phyloP scores from a whole-genome alignment of 1,140 invertebrate genomes.

The Camponotus vicinus region DNA sequence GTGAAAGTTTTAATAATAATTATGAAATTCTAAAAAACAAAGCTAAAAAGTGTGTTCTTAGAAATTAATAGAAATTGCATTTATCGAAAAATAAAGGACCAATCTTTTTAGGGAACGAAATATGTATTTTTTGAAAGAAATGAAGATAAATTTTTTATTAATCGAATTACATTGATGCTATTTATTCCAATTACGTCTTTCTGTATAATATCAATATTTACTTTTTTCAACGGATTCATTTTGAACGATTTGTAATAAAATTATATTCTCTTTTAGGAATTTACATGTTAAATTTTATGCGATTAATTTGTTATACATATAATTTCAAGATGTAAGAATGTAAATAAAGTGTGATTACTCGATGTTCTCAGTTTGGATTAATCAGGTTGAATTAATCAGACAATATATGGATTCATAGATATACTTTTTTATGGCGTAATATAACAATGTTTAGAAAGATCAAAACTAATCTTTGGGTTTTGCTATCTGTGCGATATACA shows the following conservation, averaged over 20 bases:
- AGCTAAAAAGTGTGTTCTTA: not conserved
- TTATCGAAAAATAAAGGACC: not conserved
- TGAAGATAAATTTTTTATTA: not conserved
- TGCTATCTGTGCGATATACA: not conserved
- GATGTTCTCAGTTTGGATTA: not conserved
- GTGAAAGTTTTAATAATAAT: not conserved
- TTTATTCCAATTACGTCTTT: not conserved
- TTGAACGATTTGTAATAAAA: not conserved
- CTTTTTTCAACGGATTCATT: not conserved
- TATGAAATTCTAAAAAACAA: not conserved
- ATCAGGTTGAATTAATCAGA: not conserved
- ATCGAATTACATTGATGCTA: not conserved
- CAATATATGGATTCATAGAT: not conserved
- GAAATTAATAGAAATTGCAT: not conserved
- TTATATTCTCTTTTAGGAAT: not conserved
- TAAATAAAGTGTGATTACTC: conserved; percentile 11
- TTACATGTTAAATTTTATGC: not conserved
- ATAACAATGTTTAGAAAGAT: not conserved
- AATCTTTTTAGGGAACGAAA: not conserved
- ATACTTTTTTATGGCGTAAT: not conserved
- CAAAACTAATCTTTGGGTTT: not conserved
- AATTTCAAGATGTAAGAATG: conserved; percentile 6
- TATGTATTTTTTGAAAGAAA: not conserved
- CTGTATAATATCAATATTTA: not conserved
- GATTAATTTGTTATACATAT: not conserved